A percentile compares a stretch with the other conserved stretches of the same genome.
These are phyloP conservation scores for Oostethus manadensis DNA, from an alignment of 2,113 vertebrate genomes.

Conservation along the genomic window DNA sequence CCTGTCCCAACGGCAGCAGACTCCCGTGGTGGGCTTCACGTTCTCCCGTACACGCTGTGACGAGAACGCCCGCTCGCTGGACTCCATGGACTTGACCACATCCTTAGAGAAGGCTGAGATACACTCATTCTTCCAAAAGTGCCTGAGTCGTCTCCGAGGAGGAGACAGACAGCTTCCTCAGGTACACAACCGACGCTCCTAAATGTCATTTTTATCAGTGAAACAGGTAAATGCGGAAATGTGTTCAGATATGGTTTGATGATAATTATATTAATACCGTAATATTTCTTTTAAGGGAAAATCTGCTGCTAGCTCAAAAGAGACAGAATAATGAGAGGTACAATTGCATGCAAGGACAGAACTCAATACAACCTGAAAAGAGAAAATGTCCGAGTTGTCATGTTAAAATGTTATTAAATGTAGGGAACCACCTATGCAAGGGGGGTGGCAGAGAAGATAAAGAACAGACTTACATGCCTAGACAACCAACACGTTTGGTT, in stretches of 20 bases:
- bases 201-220: background rate
- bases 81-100: conserved; percentile 80
- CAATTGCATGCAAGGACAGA: too few species aligned
- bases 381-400: too few species aligned
- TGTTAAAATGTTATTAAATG: too few species aligned
- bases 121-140: conserved; percentile 86
- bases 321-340: too few species aligned
- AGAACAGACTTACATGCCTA: too few species aligned
- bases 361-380: too few species aligned
- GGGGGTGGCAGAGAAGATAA: too few species aligned
- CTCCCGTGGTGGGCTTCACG: conserved; percentile 87
- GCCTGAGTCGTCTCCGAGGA: conserved; percentile 83
- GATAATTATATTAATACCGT: background rate
- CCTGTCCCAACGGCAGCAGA: conserved; percentile 81
- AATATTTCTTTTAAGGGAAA: too few species aligned
- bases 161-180: conserved; percentile 86
- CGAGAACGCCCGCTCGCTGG: conserved; percentile 81
- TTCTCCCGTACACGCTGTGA: conserved; percentile 87
- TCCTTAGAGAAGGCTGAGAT: conserved; percentile 83
- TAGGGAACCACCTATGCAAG: too few species aligned
- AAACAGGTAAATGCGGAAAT: background rate
- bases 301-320: too few species aligned
- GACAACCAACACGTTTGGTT: too few species aligned
- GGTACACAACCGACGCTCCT: conserved; percentile 52
- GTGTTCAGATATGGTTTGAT: background rate